Percentiles rank a stretch among this genome's conserved stretches.
phyloP scores from a whole-genome alignment of 1,140 invertebrate species.

The Kradibia gibbosae region DNA sequence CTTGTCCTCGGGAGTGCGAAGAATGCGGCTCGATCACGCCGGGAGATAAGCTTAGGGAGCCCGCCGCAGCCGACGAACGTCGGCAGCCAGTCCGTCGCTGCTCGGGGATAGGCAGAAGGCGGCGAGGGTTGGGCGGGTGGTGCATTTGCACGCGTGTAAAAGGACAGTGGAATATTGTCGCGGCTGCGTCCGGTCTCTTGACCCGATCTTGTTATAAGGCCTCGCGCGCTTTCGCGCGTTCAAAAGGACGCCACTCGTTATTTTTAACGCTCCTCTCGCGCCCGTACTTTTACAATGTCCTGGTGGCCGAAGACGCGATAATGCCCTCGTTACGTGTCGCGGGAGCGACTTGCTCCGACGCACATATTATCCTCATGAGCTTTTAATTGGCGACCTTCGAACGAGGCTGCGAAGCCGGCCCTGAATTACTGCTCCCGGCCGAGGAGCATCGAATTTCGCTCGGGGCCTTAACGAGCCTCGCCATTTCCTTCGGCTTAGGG shows the following conservation, averaged over 20 bases:
- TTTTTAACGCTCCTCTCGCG: slow-evolving; percentile 27
- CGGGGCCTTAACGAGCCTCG: neutral
- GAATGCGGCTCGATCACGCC: slow-evolving; percentile 65
- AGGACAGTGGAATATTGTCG: neutral
- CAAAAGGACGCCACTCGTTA: slow-evolving; percentile 18
- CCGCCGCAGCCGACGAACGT: slow-evolving; percentile 38
- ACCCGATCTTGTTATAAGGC: slow-evolving; percentile 23
- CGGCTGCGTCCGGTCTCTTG: slow-evolving; percentile 4
- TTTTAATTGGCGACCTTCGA: slow-evolving; percentile 6
- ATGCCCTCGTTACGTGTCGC: neutral
- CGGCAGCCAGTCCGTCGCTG: too few species aligned
- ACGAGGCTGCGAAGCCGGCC: neutral
- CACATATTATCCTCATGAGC: neutral
- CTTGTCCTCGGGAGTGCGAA: slow-evolving; percentile 53
- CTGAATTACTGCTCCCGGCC: neutral
- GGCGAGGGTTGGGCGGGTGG: too few species aligned
- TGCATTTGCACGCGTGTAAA: too few species aligned
- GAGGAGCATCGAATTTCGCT: neutral
- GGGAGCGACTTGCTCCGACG: neutral
- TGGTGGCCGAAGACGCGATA: neutral
- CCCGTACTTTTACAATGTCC: neutral
- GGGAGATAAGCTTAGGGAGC: slow-evolving; percentile 54
- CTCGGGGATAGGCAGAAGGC: neutral
- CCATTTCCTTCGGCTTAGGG: neutral
- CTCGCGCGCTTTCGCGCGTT: neutral